Percentiles rank a stretch among this genome's conserved stretches.
Conservation (phyloP, 2,113 vertebrate species). For the Hepsetus odoe region DNA sequence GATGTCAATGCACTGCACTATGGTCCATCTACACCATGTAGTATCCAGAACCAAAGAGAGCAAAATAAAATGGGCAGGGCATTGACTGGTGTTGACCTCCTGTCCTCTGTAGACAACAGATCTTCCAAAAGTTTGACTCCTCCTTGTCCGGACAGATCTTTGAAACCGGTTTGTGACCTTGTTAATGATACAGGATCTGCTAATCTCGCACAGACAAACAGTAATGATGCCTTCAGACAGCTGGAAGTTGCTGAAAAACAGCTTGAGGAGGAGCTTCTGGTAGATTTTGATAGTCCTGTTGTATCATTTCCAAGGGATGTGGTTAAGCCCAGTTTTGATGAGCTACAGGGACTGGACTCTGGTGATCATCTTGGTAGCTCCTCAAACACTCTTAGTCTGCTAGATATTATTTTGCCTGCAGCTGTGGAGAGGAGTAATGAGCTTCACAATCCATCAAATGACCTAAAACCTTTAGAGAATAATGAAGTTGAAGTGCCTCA, state of each 20-base stretch:
- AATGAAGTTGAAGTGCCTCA: slow-evolving; percentile 39
- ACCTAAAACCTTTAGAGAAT: slow-evolving; percentile 30
- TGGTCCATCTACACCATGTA: slow-evolving; percentile 57
- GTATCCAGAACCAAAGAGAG: slow-evolving; percentile 49
- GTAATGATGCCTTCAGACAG: slow-evolving; percentile 74
- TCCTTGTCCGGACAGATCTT: slow-evolving; percentile 75
- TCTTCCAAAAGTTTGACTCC: slow-evolving; percentile 71
- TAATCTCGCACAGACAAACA: slow-evolving; percentile 68
- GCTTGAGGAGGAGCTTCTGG: slow-evolving; percentile 66
- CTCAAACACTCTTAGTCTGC: slow-evolving; percentile 59
- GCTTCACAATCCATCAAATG: not conserved
- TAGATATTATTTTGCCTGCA: slow-evolving; percentile 73
- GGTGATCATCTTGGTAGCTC: slow-evolving; percentile 32
- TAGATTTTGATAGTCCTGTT: slow-evolving; percentile 74
- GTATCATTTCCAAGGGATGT: slow-evolving; percentile 41
- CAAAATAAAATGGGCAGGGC: slow-evolving; percentile 72
- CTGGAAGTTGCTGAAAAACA: slow-evolving; percentile 71
- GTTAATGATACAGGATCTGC: slow-evolving; percentile 86
- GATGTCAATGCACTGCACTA: slow-evolving; percentile 71
- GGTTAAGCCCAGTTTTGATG: not conserved
- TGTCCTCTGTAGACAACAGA: slow-evolving; percentile 85
- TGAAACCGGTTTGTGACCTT: slow-evolving; percentile 89
- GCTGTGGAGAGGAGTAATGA: slow-evolving; percentile 61
- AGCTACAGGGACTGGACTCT: slow-evolving; percentile 24
- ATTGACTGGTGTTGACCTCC: slow-evolving; percentile 87